Percentiles rank a stretch among this genome's conserved stretches.
These are phyloP conservation scores for Spilogale gracilis DNA, from an alignment of 2,113 vertebrate species.

Conservation along the genomic window DNA sequence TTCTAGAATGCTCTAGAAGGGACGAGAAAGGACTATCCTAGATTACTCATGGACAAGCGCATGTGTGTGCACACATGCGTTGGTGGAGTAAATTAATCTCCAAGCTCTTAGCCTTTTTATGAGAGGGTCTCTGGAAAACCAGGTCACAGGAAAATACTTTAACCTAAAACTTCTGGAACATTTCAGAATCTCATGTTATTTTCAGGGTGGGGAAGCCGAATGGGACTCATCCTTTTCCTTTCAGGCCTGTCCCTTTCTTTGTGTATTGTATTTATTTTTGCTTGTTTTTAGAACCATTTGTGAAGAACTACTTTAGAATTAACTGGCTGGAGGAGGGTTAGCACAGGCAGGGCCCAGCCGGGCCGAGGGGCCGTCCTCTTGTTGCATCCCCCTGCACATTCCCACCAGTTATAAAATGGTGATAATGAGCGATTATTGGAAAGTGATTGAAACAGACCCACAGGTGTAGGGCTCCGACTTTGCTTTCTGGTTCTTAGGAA, in stretches of 20 bases:
- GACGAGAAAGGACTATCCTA: neutral
- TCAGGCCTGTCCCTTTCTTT: neutral
- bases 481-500: neutral
- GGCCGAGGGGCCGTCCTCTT: neutral
- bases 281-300: neutral
- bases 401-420: neutral
- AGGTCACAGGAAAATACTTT: neutral
- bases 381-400: accelerated
- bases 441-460: neutral
- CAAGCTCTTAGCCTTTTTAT: neutral
- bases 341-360: neutral
- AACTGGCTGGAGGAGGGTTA: neutral
- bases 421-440: neutral
- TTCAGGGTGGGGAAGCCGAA: neutral
- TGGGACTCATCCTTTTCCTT: neutral
- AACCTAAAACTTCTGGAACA: too few species aligned
- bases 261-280: neutral
- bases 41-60: neutral
- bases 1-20: neutral
- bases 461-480: neutral
- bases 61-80: accelerated
- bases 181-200: neutral
- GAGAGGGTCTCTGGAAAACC: neutral
- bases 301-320: neutral
- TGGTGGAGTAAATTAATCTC: too few species aligned